Base-by-base conservation (phyloP, 2,888 invertebrate species). In the Acleris sparsana region DNA sequence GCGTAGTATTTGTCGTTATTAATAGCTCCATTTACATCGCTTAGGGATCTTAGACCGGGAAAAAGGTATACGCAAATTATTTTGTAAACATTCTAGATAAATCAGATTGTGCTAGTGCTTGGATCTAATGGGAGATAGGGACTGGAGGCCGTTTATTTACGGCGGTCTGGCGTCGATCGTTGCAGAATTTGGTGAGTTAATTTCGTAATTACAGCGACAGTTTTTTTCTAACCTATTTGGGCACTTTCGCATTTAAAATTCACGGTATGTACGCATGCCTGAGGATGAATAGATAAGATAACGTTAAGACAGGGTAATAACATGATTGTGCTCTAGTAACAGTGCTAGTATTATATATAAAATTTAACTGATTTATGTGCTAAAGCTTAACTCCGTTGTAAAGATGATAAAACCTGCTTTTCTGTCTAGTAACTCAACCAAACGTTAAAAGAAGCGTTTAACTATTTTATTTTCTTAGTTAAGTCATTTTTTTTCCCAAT, bases 61-160 rank as follows among this genome's bases (percentile, higher is more conserved):
- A 56, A 46, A 56, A 39, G 55, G 51, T 22, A 56, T 61, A 33
- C 56, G 56, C 52, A 39, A 61, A 61, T 56, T 61, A 61, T 57
- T 48, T 33, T 56, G 61, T 66, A 46, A 65, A 56, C 52, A 65
- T 25, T 61, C 59, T 20, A 43, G 52, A 61, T 52, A 56, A 57
- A 51, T 55, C 1, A 56, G 52, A 62, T 63, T 52, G 53, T 52
- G 43, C n/a, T 60, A 52, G 62, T 70, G 63, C 71, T 71, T 52
- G 71, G 81, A 80, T 94, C 95, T 94, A 82, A 96, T 96, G 95
- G 96, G 95, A 93, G 94, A 95, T 86, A 93, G 94, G 80, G 96
- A 97, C 89, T 98, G 98, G 97, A 95, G 97, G 91, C 98, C 98
- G 83, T 99, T 98, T 93, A 93, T 98, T 79, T 98, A 97, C 93